These are phyloP conservation scores for Lepas anatifera DNA, from an alignment of 2,888 invertebrate genomes.

Conservation along the genomic window DNA sequence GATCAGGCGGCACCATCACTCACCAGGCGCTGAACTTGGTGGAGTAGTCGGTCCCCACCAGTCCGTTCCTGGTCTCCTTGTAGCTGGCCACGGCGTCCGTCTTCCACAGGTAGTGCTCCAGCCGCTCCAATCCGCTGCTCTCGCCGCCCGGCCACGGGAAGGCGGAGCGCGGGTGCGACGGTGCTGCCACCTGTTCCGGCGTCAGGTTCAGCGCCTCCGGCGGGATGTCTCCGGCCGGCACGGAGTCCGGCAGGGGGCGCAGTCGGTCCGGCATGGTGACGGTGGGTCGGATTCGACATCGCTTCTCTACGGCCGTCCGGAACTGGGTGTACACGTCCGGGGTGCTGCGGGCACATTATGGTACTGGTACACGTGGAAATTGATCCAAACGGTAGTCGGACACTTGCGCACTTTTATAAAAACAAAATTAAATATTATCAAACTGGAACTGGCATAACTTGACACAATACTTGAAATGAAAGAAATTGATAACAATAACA, in stretches of 20 bases:
- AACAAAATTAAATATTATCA: too few relatives aligned
- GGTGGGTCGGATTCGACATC: slow-evolving; percentile 21
- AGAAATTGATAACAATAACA: too few relatives aligned
- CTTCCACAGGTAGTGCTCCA: slow-evolving; percentile 29
- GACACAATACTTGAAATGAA: too few relatives aligned
- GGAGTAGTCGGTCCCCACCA: slow-evolving; percentile 23
- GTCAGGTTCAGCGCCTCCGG: slow-evolving; percentile 15
- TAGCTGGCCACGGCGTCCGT: slow-evolving; percentile 22
- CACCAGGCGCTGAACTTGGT: slow-evolving; percentile 25
- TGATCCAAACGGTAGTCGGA: too few relatives aligned
- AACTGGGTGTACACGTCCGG: slow-evolving; percentile 27
- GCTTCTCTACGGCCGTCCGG: slow-evolving; percentile 25
- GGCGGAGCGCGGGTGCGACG: slow-evolving; percentile 20
- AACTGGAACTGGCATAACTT: too few relatives aligned
- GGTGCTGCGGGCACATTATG: slow-evolving; percentile 17
- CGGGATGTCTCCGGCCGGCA: slow-evolving; percentile 21
- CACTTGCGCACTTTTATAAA: too few relatives aligned
- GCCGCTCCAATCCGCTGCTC: slow-evolving; percentile 29
- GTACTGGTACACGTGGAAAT: not conserved
- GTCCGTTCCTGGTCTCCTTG: slow-evolving; percentile 24
- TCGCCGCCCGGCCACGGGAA: slow-evolving; percentile 33
- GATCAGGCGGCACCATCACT: not conserved
- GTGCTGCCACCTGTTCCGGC: slow-evolving; percentile 9
- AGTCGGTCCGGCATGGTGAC: slow-evolving; percentile 25
- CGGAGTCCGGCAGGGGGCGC: slow-evolving; percentile 21